Percentiles rank a stretch among this genome's conserved stretches.
phyloP scores from a whole-genome alignment of 1,140 invertebrate species.

The Harlomillsia oculata region DNA sequence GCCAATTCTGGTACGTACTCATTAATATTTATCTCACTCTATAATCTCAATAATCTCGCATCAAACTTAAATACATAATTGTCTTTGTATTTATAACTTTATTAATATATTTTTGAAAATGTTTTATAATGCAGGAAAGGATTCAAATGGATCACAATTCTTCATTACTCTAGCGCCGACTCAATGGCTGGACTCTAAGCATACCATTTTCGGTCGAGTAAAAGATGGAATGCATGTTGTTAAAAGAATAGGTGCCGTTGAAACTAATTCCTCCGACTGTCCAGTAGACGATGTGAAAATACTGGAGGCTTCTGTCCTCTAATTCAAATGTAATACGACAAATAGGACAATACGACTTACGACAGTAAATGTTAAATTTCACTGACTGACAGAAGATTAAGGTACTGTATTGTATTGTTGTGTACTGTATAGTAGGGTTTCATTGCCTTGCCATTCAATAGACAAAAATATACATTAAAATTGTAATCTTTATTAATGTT shows the following conservation, averaged over 20 bases:
- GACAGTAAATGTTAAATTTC: too few relatives aligned
- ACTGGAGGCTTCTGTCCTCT: constrained; percentile 48
- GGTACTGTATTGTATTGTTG: too few relatives aligned
- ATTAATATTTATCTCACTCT: not conserved
- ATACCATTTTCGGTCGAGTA: constrained; percentile 77
- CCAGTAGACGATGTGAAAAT: constrained; percentile 86
- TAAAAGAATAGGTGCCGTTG: constrained; percentile 81
- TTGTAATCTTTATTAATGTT: too few relatives aligned
- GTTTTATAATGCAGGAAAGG: constrained; percentile 57
- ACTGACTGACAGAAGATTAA: too few relatives aligned
- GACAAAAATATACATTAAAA: too few relatives aligned
- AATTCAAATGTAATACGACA: not conserved
- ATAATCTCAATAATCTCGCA: too few relatives aligned
- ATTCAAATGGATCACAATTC: constrained; percentile 97
- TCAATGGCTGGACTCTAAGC: constrained; percentile 95
- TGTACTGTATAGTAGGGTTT: too few relatives aligned
- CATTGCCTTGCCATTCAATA: too few relatives aligned
- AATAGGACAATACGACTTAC: too few relatives aligned
- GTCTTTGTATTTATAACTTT: too few relatives aligned
- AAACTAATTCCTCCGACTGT: constrained; percentile 80
- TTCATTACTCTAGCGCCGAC: constrained; percentile 94
- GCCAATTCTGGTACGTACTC: constrained; percentile 34
- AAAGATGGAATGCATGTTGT: constrained; percentile 72
- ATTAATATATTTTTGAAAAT: too few relatives aligned
- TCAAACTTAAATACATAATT: too few relatives aligned